phyloP scores from a whole-genome alignment of 1,140 invertebrate species.

The Tetragonula clypearis region DNA sequence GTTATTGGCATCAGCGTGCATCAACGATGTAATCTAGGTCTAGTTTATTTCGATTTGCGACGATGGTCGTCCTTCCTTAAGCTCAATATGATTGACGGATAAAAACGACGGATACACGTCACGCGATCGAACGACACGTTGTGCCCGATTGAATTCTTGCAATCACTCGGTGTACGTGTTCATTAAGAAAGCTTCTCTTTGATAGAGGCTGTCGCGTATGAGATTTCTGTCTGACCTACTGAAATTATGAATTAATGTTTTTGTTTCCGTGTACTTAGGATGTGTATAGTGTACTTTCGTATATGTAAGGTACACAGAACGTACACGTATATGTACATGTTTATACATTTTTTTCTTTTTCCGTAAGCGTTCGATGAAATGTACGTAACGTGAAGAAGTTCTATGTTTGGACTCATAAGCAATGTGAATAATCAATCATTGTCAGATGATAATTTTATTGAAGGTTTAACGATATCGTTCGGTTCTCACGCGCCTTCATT shows the following conservation, averaged over 20 bases:
- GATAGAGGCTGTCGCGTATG: not conserved
- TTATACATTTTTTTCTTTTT: not conserved
- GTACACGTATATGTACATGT: not conserved
- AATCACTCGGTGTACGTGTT: not conserved
- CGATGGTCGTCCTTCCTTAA: not conserved
- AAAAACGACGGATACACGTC: not conserved
- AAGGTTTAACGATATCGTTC: slow-evolving; percentile 15
- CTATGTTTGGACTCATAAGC: not conserved
- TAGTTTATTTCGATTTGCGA: not conserved
- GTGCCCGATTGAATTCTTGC: not conserved
- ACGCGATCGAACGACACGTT: not conserved
- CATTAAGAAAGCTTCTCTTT: not conserved
- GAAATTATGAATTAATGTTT: not conserved
- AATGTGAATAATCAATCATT: not conserved
- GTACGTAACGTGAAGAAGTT: not conserved
- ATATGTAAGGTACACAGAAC: not conserved
- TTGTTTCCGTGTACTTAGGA: not conserved
- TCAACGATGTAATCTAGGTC: not conserved
- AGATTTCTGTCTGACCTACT: not conserved
- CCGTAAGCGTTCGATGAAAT: not conserved
- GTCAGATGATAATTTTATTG: not conserved
- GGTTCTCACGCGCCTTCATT: not conserved
- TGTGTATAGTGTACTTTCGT: not conserved
- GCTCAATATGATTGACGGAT: not conserved
- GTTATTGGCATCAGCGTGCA: not conserved